Percentiles rank a stretch among this genome's conserved stretches.
These are phyloP conservation scores for Xestia sexstrigata DNA, from an alignment of 2,888 invertebrate genomes.

Conservation along the genomic window DNA sequence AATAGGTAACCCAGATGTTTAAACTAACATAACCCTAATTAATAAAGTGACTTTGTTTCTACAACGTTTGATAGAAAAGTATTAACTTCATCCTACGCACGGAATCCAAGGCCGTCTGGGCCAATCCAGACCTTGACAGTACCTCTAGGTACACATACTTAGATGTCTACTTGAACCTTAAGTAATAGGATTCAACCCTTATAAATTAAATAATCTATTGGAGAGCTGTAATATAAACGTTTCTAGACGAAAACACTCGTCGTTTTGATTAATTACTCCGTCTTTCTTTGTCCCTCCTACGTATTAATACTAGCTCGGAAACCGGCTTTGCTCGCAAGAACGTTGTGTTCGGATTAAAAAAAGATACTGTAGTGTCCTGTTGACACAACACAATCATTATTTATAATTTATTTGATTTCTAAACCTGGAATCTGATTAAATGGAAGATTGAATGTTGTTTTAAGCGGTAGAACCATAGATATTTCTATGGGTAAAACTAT, in stretches of 20 bases:
- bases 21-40: conserved; percentile 17
- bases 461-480: not conserved
- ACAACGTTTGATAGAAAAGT: conserved; percentile 46
- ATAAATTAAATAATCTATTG: conserved; percentile 49
- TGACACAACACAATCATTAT: conserved; percentile 41
- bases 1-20: not conserved
- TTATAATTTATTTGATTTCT: conserved; percentile 37
- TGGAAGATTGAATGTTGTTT: not conserved
- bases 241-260: conserved; percentile 33
- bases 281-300: conserved; percentile 51
- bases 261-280: conserved; percentile 60
- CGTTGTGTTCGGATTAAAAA: conserved; percentile 32
- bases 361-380: conserved; percentile 30
- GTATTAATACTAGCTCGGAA: conserved; percentile 33
- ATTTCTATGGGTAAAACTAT: not conserved
- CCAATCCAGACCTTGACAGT: conserved; percentile 35
- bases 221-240: conserved; percentile 29
- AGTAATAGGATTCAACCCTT: conserved; percentile 45
- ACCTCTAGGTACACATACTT: conserved; percentile 21
- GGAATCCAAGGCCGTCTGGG: conserved; percentile 52
- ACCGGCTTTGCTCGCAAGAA: conserved; percentile 38
- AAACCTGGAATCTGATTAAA: not conserved
- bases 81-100: conserved; percentile 21
- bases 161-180: conserved; percentile 13
- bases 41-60: conserved; percentile 24